A percentile compares a stretch with the other conserved stretches of the same genome.
Conservation (phyloP, 2,113 vertebrate species). For the Nanorana parkeri region DNA sequence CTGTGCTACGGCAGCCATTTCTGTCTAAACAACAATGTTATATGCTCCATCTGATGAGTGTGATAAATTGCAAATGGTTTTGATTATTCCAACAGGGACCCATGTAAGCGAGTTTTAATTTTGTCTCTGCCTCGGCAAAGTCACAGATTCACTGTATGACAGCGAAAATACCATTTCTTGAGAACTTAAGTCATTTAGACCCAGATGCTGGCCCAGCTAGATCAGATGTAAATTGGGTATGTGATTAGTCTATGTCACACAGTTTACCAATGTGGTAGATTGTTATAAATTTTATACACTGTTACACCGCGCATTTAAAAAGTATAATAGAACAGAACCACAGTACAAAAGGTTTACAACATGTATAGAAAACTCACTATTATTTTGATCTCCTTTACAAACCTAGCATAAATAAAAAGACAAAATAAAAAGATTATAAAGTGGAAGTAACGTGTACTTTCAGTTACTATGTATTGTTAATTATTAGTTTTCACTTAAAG, state of each 20-base stretch:
- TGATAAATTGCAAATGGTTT: constrained; percentile 53
- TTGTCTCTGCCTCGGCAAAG: constrained; percentile 46
- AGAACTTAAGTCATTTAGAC: constrained; percentile 48
- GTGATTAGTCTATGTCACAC: constrained; percentile 55
- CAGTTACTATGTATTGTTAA: no score
- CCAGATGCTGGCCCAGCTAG: constrained; percentile 55
- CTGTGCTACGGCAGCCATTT: constrained; percentile 43
- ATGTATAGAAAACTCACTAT: no score
- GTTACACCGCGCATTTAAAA: neutral
- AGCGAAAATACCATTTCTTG: constrained; percentile 52
- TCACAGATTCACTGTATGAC: constrained; percentile 51
- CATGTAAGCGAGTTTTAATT: constrained; percentile 54
- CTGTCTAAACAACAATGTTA: constrained; percentile 37
- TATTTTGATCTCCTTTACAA: no score
- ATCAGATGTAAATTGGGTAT: constrained; percentile 45
- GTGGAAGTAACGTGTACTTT: no score
- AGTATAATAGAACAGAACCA: neutral
- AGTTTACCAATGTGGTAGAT: constrained; percentile 47
- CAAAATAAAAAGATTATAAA: no score
- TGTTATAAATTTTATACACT: constrained; percentile 22
- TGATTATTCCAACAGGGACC: constrained; percentile 50
- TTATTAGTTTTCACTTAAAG: no score
- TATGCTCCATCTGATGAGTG: constrained; percentile 38
- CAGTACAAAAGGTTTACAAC: no score
- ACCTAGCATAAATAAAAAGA: no score